Percentiles rank a stretch among this genome's conserved stretches.
These are phyloP conservation scores for Eretmochelys imbricata DNA, from an alignment of 2,113 vertebrate species.

Conservation along the genomic window DNA sequence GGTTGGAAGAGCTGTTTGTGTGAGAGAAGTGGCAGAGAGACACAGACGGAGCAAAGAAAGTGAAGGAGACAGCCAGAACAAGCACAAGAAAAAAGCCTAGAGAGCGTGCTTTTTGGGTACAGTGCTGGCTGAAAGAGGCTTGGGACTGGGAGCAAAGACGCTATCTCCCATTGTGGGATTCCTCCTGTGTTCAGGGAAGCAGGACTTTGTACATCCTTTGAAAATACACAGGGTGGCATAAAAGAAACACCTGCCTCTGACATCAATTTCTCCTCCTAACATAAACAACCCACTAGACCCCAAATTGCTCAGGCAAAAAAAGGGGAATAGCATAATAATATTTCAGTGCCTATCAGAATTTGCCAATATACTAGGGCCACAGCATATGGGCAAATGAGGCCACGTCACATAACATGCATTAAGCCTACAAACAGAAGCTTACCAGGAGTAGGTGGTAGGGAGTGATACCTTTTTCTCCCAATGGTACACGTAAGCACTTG, in stretches of 20 bases:
- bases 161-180: too few species aligned
- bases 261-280: conserved; percentile 15
- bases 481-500: neutral
- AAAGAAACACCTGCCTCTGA: conserved; percentile 14
- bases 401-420: conserved; percentile 9
- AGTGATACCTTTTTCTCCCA: neutral
- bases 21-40: neutral
- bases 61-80: neutral
- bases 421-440: neutral
- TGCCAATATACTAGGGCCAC: neutral
- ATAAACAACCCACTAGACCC: conserved; percentile 14
- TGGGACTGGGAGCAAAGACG: neutral
- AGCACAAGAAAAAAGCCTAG: neutral
- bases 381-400: conserved; percentile 16
- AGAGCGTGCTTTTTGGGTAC: neutral
- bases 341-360: conserved; percentile 14
- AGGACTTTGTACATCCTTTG: neutral
- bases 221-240: neutral
- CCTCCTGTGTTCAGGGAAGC: neutral
- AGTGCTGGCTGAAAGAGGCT: neutral
- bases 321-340: neutral
- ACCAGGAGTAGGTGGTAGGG: neutral
- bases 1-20: neutral
- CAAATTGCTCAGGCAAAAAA: neutral
- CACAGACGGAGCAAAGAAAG: neutral